Evolutionary conservation across 35 echinoderm and acorn worm species (phyloP), one percentile per base, ranked within the genome.

Genomic region (Ophioderma brevispina): DNA sequence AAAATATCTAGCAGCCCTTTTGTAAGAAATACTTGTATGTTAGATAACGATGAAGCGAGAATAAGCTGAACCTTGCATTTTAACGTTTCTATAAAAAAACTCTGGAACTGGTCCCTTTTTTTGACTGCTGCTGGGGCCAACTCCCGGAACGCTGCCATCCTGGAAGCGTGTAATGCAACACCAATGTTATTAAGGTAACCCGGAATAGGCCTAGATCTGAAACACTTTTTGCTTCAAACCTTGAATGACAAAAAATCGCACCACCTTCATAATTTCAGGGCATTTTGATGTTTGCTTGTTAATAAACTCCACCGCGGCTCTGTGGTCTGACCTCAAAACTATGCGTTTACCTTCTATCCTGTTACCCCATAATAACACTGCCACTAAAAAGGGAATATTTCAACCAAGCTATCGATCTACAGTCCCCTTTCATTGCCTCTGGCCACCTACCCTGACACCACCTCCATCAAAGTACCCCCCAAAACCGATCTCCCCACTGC

Each of bases 171-270:
- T n/a, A n/a, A n/a, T n/a, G n/a, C n/a, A n/a, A n/a, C n/a, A n/a
- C n/a, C n/a, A n/a, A n/a, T 0, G 87, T 78, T 46, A 46, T 46
- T 46, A 4, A 8, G 5, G 4, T 46, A 8, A 8, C 41, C 41
- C 17, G 79, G 76, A 5, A 90, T 79, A 84, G 63, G 64, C 10
- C 35, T 35, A 17, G 88, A 50, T 28, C 28, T 56, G 64, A 90
- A 84, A 0, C 18, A 90, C 75, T 21, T 90, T 91, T 1, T 31
- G 37, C 35, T 41, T 46, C 17, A 91, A 55, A 79, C 89, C 84
- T 21, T 59, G 42, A 0, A 84, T 0, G 2, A 91, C 36, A 36
- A 81, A 39, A 81, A 81, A 81, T 37, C 32, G 23, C 23, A 81
- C 79, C 13, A 81, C 17, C 79, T 33, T 81, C 37, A 81, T 81